Conservation (phyloP, 2,113 vertebrate genomes). For the Halcyon malimbica region DNA sequence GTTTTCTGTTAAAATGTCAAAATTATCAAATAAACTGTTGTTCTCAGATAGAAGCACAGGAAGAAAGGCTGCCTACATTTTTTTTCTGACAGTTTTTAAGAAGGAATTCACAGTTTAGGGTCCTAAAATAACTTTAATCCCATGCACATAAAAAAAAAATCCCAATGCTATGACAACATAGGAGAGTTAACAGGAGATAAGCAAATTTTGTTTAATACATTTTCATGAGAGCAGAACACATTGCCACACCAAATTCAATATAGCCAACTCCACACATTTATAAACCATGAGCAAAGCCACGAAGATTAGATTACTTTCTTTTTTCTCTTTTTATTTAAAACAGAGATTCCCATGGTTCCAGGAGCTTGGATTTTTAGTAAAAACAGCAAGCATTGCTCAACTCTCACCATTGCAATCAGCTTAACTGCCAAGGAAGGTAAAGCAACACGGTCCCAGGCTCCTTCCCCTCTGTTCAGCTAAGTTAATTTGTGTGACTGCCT, state of each 20-base stretch:
- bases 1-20: background rate
- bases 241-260: background rate
- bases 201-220: background rate
- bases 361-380: background rate
- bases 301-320: background rate
- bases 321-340: background rate
- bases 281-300: background rate
- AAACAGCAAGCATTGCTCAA: background rate
- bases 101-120: slow-evolving; percentile 3
- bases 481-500: background rate
- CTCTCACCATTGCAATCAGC: background rate
- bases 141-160: background rate
- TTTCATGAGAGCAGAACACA: background rate
- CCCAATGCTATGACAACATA: background rate
- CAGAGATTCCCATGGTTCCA: background rate
- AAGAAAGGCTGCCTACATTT: background rate
- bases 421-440: background rate
- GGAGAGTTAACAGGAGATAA: background rate
- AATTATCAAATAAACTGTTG: background rate
- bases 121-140: slow-evolving; percentile 38
- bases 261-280: background rate
- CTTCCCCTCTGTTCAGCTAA: background rate
- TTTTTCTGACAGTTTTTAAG: slow-evolving; percentile 8
- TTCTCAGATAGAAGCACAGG: background rate
- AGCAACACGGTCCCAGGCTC: background rate